These are phyloP conservation scores for Zhuqinia jingwanae DNA, from an alignment of 2,888 invertebrate species.

Conservation along the genomic window DNA sequence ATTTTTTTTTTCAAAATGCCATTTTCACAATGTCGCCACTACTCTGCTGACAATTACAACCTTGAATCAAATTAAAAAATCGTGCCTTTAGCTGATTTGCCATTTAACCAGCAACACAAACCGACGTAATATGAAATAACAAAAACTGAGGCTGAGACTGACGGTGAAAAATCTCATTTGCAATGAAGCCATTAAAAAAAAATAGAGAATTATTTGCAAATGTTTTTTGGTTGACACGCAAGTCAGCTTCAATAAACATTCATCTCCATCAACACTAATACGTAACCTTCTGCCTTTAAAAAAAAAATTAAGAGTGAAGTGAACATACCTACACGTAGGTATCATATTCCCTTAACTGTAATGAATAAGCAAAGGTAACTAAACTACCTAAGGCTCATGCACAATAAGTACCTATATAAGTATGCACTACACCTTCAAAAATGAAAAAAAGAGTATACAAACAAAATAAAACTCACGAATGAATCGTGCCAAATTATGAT, in stretches of 20 bases:
- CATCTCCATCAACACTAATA: constrained; percentile 16
- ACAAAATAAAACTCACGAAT: background rate
- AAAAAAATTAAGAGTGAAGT: constrained; percentile 1
- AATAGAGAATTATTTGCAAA: no score
- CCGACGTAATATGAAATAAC: background rate
- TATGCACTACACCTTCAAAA: background rate
- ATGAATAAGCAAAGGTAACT: no score
- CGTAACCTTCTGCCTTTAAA: constrained; percentile 44
- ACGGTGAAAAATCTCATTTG: constrained; percentile 17
- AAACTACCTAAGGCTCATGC: constrained; percentile 15
- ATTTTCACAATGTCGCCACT: background rate
- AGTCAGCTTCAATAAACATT: constrained; percentile 33
- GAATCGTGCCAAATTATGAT: constrained; percentile 42
- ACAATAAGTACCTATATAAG: background rate
- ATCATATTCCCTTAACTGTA: background rate
- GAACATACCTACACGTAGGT: background rate
- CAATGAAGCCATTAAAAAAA: constrained; percentile 2
- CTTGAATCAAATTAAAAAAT: constrained; percentile 64
- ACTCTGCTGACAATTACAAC: constrained; percentile 33
- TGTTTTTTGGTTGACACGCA: constrained; percentile 58
- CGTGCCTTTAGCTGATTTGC: constrained; percentile 48
- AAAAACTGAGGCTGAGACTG: constrained; percentile 26
- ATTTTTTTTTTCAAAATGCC: constrained; percentile 63
- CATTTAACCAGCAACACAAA: constrained; percentile 16
- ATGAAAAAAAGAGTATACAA: background rate